These are phyloP conservation scores for Brienomyrus longianalis DNA, from an alignment of 2,113 vertebrate genomes.

Conservation along the genomic window DNA sequence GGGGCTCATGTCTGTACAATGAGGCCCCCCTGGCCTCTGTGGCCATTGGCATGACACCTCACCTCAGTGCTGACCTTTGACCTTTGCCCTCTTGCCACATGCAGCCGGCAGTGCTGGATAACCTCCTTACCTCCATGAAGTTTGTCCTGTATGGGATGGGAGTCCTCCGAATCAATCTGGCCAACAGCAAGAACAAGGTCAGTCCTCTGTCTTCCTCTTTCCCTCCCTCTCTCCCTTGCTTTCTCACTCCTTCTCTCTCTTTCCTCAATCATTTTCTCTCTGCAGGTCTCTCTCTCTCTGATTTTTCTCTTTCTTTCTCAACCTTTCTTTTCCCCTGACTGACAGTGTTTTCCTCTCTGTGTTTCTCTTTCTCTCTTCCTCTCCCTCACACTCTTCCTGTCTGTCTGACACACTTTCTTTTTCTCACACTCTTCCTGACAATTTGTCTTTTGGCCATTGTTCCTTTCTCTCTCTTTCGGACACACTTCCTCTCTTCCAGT, in stretches of 20 bases:
- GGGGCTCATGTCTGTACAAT: background rate
- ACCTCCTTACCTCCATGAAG: slow-evolving; percentile 69
- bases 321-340: background rate
- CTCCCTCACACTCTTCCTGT: background rate
- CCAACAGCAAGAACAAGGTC: slow-evolving; percentile 62
- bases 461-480: background rate
- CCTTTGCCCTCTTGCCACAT: background rate
- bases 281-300: background rate
- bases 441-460: background rate
- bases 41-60: background rate
- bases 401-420: background rate
- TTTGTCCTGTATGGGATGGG: slow-evolving; percentile 68
- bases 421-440: background rate
- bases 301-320: background rate
- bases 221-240: background rate
- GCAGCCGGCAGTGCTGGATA: slow-evolving; percentile 62
- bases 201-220: background rate
- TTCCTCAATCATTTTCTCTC: background rate
- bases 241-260: background rate
- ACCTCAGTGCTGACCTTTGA: background rate
- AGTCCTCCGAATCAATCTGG: slow-evolving; percentile 59
- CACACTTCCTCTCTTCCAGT: background rate
- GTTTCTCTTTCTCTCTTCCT: background rate
- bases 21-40: background rate
- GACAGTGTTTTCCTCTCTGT: background rate